A percentile compares a stretch with the other conserved stretches of the same genome.
Evolutionary conservation across 2,113 vertebrate species (phyloP).

Genomic region (Cryptotis parvus): DNA sequence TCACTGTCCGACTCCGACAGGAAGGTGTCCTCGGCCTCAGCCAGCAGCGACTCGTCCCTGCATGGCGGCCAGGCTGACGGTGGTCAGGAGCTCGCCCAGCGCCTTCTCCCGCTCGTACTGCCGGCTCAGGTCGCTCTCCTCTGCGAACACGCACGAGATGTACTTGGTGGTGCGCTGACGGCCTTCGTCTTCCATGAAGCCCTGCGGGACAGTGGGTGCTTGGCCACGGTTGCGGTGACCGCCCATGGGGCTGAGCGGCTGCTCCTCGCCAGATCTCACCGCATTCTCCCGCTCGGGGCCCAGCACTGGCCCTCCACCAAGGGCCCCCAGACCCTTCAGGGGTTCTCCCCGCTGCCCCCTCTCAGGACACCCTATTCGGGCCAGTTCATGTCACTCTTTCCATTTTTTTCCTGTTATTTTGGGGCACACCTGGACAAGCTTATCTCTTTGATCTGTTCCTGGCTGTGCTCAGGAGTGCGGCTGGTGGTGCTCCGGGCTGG

Average conservation of each 20-base stretch:
- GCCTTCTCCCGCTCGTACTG: constrained; percentile 94
- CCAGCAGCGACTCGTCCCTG: constrained; percentile 81
- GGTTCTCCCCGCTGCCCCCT: neutral
- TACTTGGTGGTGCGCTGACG: constrained; percentile 97
- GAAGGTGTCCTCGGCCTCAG: constrained; percentile 75
- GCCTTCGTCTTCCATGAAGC: constrained; percentile 97
- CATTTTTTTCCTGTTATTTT: too few relatives aligned
- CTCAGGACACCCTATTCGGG: too few relatives aligned
- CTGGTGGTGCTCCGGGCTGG: too few relatives aligned
- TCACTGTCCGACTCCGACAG: constrained; percentile 81
- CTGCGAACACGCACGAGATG: constrained; percentile 92
- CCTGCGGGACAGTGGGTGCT: constrained; percentile 83
- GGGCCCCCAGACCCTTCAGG: rapidly evolving
- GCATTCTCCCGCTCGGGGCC: rapidly evolving
- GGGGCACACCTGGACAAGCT: too few relatives aligned
- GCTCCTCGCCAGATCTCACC: neutral
- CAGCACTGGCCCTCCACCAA: rapidly evolving
- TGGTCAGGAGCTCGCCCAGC: constrained; percentile 90
- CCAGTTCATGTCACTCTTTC: too few relatives aligned
- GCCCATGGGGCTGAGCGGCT: neutral
- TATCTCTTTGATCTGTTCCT: too few relatives aligned
- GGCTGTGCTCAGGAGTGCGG: too few relatives aligned
- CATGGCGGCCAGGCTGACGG: constrained; percentile 82
- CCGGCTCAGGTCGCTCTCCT: constrained; percentile 92
- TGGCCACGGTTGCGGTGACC: too few relatives aligned